Evolutionary conservation across 2,797 vertebrate species (phyloP).

Genomic region (Psittacula derbiana): DNA sequence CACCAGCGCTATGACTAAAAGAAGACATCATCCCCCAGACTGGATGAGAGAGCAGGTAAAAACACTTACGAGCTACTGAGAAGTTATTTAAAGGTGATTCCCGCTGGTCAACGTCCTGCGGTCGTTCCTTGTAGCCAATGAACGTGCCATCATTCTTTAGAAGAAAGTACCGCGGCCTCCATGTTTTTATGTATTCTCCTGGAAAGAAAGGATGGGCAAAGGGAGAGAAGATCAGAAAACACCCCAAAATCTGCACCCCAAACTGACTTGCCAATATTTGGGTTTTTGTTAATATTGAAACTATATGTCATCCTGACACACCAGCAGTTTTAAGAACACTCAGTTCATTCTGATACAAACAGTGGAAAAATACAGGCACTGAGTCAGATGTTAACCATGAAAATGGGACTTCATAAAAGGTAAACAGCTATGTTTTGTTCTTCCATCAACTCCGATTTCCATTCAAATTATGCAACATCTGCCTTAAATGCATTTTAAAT

Average conservation of each 20-base stretch:
- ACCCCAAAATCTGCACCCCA: not conserved
- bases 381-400: constrained; percentile 42
- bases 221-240: not conserved
- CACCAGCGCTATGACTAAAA: not conserved
- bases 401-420: constrained; percentile 64
- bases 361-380: not conserved
- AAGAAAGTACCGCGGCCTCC: constrained; percentile 95
- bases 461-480: constrained; percentile 79
- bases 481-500: constrained; percentile 70
- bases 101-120: constrained; percentile 93
- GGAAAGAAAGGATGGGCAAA: not conserved
- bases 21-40: not conserved
- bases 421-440: constrained; percentile 63
- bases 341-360: not conserved
- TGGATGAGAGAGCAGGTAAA: not conserved
- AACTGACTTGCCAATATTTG: not conserved
- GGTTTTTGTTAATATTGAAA: not conserved
- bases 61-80: constrained; percentile 95
- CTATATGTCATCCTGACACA: not conserved
- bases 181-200: constrained; percentile 99
- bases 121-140: constrained; percentile 96
- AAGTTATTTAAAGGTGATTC: constrained; percentile 98
- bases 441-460: constrained; percentile 58
- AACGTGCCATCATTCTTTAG: constrained; percentile 96
- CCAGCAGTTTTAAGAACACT: not conserved